phyloP scores from a whole-genome alignment of 2,113 vertebrate genomes.

The Stegostoma tigrinum region DNA sequence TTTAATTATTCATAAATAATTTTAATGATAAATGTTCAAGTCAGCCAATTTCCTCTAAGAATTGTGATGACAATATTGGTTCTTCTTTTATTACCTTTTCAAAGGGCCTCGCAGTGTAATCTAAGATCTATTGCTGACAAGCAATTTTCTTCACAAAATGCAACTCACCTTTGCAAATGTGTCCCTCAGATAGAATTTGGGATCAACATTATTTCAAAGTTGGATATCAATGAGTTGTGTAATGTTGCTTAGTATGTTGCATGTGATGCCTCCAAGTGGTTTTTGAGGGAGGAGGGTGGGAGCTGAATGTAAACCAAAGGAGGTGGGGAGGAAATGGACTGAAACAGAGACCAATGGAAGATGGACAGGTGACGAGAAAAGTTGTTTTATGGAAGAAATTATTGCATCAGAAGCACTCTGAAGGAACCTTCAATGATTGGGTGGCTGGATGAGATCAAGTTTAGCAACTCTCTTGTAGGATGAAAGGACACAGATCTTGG shows the following conservation, averaged over 20 bases:
- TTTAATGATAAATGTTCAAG: not conserved
- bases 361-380: not conserved
- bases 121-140: not conserved
- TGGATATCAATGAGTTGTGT: not conserved
- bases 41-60: not conserved
- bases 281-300: not conserved
- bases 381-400: not conserved
- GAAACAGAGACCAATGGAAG: not conserved
- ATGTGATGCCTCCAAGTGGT: not conserved
- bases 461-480: not conserved
- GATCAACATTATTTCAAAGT: not conserved
- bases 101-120: no score
- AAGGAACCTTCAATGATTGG: not conserved
- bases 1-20: conserved; percentile 21
- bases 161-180: not conserved
- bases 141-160: not conserved
- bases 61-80: not conserved
- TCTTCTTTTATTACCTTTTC: not conserved
- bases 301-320: not conserved
- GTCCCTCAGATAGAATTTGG: no score
- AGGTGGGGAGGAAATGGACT: not conserved
- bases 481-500: not conserved
- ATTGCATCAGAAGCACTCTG: not conserved
- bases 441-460: not conserved
- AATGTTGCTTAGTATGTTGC: no score